Evolutionary conservation across 2,888 invertebrate species (phyloP), one percentile per base, ranked within the genome.

Genomic region (Drosophila cognata): DNA sequence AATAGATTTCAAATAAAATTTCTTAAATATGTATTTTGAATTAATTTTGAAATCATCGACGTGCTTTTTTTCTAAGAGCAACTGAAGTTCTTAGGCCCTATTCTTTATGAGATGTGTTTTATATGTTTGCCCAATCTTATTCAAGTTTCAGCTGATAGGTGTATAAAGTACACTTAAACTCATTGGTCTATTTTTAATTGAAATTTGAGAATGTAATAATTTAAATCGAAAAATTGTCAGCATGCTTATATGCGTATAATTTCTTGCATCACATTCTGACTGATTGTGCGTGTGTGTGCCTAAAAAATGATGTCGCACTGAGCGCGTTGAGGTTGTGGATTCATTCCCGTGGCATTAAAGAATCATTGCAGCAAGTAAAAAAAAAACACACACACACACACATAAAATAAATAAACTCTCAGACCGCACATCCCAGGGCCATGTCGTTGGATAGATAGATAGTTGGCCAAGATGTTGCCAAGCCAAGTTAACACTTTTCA

Each of bases 401-500:
- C 18, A 41, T 10, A 36, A 2, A 38, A 29, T n/a, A 38, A 13
- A 38, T 16, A 56, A 38, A 56, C 28, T 28, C 56, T 29, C 28
- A 56, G 28, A 28, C 38, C 38, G n/a, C 28, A 21, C 56, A 56
- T 56, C 38, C 38, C 56, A 56, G 38, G 56, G 56, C 38, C 56
- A 38, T 56, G 38, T 38, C 28, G 28, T 13, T 38, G 36, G 35
- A 10, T 53, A 35, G 53, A 6, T 18, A 55, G 48, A 59, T 46
- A 51, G 48, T 53, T 46, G 43, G 61, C 50, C 69, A 38, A 56
- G 56, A 56, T 61, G 62, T 48, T 62, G 61, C 58, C 63, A 57
- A 59, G 65, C 62, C 65, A 51, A 74, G 84, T 82, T 83, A 84
- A 80, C 84, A 84, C 84, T 84, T 83, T 84, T 83, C 82, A 81